Percentiles rank a stretch among this genome's conserved stretches.
Evolutionary conservation across 2,797 vertebrate genomes (phyloP).

Genomic region (Cyprinodon diabolis): DNA sequence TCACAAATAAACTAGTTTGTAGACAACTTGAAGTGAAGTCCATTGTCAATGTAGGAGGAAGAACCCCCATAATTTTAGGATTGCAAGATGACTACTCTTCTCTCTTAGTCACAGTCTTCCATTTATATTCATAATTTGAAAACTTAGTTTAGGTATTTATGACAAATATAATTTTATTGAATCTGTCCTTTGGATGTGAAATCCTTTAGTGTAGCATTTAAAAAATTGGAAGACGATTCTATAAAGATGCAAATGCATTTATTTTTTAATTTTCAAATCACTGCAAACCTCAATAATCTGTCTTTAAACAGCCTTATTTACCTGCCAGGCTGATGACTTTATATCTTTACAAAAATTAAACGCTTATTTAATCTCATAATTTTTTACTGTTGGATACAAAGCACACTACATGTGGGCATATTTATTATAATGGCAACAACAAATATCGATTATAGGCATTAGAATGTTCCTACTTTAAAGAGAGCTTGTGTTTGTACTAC

Average conservation of each 20-base stretch:
- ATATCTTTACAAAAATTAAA: slow-evolving; percentile 70
- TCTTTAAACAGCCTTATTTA: slow-evolving; percentile 23
- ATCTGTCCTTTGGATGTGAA: background rate
- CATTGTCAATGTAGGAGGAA: background rate
- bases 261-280: background rate
- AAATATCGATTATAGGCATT: slow-evolving; percentile 50
- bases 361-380: slow-evolving; percentile 58
- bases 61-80: background rate
- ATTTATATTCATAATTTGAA: background rate
- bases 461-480: slow-evolving; percentile 53
- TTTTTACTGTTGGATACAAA: slow-evolving; percentile 60
- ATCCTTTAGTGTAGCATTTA: background rate
- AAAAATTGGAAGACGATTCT: background rate
- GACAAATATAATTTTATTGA: background rate
- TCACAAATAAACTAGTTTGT: too few species aligned
- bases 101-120: background rate
- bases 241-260: background rate
- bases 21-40: background rate
- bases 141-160: background rate
- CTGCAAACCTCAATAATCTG: slow-evolving; percentile 8
- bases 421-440: slow-evolving; percentile 17
- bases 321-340: slow-evolving; percentile 47
- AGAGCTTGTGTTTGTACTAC: slow-evolving; percentile 52
- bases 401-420: slow-evolving; percentile 38
- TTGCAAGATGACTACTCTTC: background rate